Percentiles rank a stretch among this genome's conserved stretches.
phyloP scores from a whole-genome alignment of 2,113 vertebrate species.

The Hiodon alosoides region DNA sequence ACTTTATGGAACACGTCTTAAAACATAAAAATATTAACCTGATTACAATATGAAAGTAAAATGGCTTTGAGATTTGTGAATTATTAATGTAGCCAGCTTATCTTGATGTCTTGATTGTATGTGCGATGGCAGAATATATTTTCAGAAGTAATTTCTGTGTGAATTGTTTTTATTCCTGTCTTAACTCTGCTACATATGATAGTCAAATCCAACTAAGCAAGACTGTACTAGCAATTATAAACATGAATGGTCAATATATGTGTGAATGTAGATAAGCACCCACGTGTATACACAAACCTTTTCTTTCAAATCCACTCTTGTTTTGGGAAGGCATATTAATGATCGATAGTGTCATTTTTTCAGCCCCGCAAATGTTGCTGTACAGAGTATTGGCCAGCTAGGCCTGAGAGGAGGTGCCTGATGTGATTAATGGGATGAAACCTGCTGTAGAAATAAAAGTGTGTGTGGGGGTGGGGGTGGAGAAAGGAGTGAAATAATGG shows the following conservation, averaged over 20 bases:
- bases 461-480: neutral
- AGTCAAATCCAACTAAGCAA: too few species aligned
- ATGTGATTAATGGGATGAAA: slow-evolving; percentile 61
- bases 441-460: slow-evolving; percentile 20
- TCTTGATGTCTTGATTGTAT: too few species aligned
- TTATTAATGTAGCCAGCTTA: too few species aligned
- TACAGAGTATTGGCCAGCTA: slow-evolving; percentile 38
- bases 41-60: too few species aligned
- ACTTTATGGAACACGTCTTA: too few species aligned
- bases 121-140: too few species aligned
- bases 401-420: slow-evolving; percentile 60
- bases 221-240: neutral
- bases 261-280: too few species aligned
- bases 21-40: too few species aligned
- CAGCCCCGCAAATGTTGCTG: slow-evolving; percentile 43
- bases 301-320: slow-evolving; percentile 28
- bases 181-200: too few species aligned
- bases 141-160: too few species aligned
- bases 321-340: slow-evolving; percentile 58
- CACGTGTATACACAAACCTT: neutral
- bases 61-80: too few species aligned
- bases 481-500: neutral
- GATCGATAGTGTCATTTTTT: slow-evolving; percentile 34
- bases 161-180: too few species aligned
- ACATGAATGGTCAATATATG: neutral